These are phyloP conservation scores for Nymphicus hollandicus DNA, from an alignment of 2,113 vertebrate species.

Conservation along the genomic window DNA sequence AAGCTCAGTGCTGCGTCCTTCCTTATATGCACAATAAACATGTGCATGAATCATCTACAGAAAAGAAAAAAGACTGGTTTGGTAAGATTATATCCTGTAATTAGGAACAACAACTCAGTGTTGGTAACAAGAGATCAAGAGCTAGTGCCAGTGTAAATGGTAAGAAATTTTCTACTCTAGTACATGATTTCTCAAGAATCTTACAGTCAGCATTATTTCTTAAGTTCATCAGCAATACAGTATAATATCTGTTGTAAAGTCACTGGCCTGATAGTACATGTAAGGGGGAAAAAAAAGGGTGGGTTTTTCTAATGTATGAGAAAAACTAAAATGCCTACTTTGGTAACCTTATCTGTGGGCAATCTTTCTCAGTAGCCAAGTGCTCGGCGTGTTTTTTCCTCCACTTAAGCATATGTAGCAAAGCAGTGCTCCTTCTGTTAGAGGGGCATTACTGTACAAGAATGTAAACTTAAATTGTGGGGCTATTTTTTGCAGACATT, in stretches of 20 bases:
- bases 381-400: fast-evolving
- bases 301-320: background rate
- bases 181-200: background rate
- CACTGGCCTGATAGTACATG: background rate
- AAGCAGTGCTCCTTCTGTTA: background rate
- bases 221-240: background rate
- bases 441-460: background rate
- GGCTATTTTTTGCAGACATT: background rate
- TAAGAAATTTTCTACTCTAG: background rate
- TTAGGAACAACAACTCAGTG: background rate
- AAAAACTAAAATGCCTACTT: background rate
- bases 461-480: background rate
- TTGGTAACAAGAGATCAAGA: background rate
- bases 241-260: background rate
- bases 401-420: fast-evolving
- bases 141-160: background rate
- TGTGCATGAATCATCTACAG: background rate
- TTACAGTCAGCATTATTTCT: background rate
- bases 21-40: background rate
- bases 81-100: background rate
- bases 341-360: background rate
- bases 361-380: background rate
- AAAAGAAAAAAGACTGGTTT: background rate
- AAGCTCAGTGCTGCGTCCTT: background rate
- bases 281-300: background rate